A percentile compares a stretch with the other conserved stretches of the same genome.
These are phyloP conservation scores for Tetrax tetrax DNA, from an alignment of 2,113 vertebrate species.

Conservation along the genomic window DNA sequence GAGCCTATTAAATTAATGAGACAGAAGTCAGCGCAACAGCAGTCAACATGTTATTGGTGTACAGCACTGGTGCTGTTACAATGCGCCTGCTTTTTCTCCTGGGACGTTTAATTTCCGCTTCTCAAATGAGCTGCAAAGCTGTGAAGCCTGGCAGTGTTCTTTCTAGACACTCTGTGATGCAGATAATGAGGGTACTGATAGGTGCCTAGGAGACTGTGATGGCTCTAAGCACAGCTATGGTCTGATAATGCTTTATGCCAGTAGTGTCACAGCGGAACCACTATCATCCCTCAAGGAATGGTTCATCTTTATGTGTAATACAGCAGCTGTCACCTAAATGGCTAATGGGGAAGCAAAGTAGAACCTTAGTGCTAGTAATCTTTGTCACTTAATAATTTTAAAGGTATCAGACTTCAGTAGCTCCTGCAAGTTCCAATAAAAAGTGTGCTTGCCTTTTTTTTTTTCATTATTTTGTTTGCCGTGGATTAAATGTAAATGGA, in stretches of 20 bases:
- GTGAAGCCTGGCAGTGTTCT: conserved; percentile 84
- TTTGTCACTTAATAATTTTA: conserved; percentile 85
- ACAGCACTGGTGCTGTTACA: conserved; percentile 75
- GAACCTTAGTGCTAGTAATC: conserved; percentile 80
- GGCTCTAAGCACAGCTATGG: conserved; percentile 90
- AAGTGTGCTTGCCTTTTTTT: conserved; percentile 1
- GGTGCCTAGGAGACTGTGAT: conserved; percentile 92
- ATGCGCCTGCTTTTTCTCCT: conserved; percentile 82
- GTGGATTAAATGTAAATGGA: conserved; percentile 71
- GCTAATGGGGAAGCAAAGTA: conserved; percentile 83
- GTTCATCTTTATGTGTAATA: conserved; percentile 85
- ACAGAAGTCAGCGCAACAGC: conserved; percentile 78
- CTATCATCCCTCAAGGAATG: conserved; percentile 85
- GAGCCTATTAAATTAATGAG: conserved; percentile 92
- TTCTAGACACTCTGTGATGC: conserved; percentile 86
- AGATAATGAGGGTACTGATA: conserved; percentile 98
- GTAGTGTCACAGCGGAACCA: conserved; percentile 83
- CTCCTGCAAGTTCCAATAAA: conserved; percentile 67
- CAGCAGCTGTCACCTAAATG: conserved; percentile 88
- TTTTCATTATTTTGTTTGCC: conserved; percentile 44
- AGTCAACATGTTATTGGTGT: conserved; percentile 79
- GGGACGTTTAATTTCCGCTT: conserved; percentile 94
- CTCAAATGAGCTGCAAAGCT: conserved; percentile 90
- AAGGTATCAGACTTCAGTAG: conserved; percentile 76
- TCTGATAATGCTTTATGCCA: conserved; percentile 89